These are phyloP conservation scores for Aplysia californica DNA, from an alignment of 1,140 invertebrate genomes.

Conservation along the genomic window DNA sequence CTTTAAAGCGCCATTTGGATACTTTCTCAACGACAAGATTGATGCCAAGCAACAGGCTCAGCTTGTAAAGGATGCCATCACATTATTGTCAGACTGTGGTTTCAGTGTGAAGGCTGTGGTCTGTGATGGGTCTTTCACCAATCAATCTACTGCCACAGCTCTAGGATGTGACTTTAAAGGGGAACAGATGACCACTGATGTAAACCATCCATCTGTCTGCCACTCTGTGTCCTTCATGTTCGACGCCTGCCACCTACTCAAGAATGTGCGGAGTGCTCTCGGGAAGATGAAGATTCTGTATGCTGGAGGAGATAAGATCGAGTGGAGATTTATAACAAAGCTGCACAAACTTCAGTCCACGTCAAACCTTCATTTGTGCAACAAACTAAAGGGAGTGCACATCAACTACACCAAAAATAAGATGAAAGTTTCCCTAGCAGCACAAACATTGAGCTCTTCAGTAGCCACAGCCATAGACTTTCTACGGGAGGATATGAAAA, in stretches of 20 bases:
- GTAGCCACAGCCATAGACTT: conserved; percentile 9
- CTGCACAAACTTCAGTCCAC: background rate
- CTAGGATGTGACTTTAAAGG: background rate
- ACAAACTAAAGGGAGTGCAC: background rate
- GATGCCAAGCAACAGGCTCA: background rate
- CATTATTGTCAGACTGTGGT: background rate
- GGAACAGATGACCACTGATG: background rate
- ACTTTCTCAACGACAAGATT: conserved; percentile 1
- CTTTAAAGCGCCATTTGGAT: conserved; percentile 6
- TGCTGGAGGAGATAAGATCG: background rate
- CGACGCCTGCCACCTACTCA: conserved; percentile 18
- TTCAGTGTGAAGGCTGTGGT: background rate
- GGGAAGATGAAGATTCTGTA: background rate
- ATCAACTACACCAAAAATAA: background rate
- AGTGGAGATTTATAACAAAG: background rate
- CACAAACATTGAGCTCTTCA: conserved; percentile 1
- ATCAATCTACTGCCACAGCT: background rate
- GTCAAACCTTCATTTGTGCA: background rate
- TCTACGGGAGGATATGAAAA: background rate
- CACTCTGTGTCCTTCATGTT: background rate
- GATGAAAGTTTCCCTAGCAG: background rate
- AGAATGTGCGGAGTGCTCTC: background rate
- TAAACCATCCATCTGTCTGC: background rate
- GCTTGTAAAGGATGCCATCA: background rate
- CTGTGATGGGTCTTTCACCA: conserved; percentile 10